These are phyloP conservation scores for Phylloscopus trochilus DNA, from an alignment of 2,113 vertebrate genomes.

Conservation along the genomic window DNA sequence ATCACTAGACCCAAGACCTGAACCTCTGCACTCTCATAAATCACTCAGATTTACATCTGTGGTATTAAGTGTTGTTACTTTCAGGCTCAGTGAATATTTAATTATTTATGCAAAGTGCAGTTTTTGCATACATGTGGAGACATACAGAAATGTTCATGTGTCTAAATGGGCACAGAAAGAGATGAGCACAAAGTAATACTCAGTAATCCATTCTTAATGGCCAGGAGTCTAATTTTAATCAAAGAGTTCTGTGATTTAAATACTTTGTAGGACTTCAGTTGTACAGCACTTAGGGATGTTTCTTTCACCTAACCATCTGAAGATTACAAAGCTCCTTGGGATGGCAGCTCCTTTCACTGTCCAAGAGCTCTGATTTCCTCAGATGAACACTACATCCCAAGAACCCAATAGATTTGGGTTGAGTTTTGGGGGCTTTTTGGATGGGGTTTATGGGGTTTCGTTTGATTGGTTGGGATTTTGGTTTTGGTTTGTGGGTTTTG, in stretches of 20 bases:
- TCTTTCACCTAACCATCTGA: not conserved
- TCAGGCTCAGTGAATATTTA: not conserved
- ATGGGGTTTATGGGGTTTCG: accelerated
- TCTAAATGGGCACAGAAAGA: not conserved
- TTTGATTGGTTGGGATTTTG: not conserved
- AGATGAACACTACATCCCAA: not conserved
- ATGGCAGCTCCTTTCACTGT: not conserved
- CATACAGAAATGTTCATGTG: not conserved
- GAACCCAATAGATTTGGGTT: not conserved
- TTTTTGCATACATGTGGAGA: not conserved
- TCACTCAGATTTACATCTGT: not conserved
- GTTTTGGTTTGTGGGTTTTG: not conserved
- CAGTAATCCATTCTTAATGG: not conserved
- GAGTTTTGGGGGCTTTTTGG: accelerated
- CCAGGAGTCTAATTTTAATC: not conserved
- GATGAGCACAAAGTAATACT: not conserved
- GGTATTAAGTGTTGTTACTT: not conserved
- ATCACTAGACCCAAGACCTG: not conserved
- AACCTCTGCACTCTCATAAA: not conserved
- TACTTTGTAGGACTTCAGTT: not conserved
- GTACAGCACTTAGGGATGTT: not conserved
- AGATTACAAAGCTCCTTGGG: not conserved
- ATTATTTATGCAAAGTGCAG: not conserved
- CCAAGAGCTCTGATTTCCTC: not conserved
- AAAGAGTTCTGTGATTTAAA: not conserved